phyloP scores from a whole-genome alignment of 2,888 invertebrate species.

The Philaethria dido region DNA sequence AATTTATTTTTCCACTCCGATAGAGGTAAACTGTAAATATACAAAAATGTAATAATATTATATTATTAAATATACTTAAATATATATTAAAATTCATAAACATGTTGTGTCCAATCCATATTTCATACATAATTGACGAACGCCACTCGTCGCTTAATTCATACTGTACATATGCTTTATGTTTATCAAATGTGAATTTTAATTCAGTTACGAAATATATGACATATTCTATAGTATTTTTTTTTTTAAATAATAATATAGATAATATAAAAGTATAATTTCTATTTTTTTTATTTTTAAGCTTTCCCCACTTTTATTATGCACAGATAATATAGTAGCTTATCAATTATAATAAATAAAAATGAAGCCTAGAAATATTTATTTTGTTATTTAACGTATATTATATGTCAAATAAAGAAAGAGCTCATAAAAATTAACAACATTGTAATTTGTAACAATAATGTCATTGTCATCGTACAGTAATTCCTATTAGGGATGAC shows the following conservation, averaged over 20 bases:
- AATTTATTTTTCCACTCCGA: too few relatives aligned
- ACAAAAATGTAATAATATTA: neutral
- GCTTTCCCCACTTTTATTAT: too few relatives aligned
- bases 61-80: neutral
- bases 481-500: too few relatives aligned
- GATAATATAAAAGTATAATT: neutral
- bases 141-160: constrained; percentile 55
- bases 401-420: too few relatives aligned
- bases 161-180: constrained; percentile 45
- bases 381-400: too few relatives aligned
- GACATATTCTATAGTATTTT: neutral
- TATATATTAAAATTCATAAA: constrained; percentile 12
- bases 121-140: constrained; percentile 55
- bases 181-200: constrained; percentile 27
- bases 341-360: too few relatives aligned
- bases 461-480: too few relatives aligned
- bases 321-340: too few relatives aligned
- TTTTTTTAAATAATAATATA: neutral
- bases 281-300: too few relatives aligned
- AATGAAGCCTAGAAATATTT: too few relatives aligned
- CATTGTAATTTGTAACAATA: too few relatives aligned
- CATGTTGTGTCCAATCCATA: constrained; percentile 40
- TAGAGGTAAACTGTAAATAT: neutral
- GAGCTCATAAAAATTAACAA: too few relatives aligned
- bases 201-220: constrained; percentile 7